Conservation (phyloP, 2,797 vertebrate genomes). For the Atherinosoma microstoma region DNA sequence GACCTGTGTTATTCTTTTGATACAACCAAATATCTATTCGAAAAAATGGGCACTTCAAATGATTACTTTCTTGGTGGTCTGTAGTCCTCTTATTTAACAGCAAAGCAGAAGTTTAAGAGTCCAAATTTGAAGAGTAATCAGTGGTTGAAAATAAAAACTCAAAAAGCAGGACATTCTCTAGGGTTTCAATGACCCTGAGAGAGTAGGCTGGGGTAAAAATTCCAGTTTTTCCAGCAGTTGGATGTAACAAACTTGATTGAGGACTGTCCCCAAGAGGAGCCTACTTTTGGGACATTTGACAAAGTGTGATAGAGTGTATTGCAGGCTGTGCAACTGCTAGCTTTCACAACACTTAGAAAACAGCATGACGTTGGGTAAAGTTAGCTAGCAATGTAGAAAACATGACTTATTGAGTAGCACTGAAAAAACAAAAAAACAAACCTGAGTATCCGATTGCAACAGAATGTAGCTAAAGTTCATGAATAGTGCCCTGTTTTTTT, state of each 20-base stretch:
- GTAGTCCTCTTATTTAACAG: background rate
- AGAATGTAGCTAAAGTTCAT: conserved; percentile 8
- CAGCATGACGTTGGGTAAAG: conserved; percentile 7
- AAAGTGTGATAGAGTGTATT: conserved; percentile 53
- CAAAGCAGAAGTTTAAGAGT: too few species aligned
- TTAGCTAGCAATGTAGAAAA: background rate
- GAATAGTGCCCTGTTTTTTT: background rate
- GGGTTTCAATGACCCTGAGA: conserved; percentile 16
- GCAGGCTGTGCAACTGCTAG: conserved; percentile 16
- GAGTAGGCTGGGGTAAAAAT: conserved; percentile 17
- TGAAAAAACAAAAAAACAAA: conserved; percentile 13
- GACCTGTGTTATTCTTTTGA: background rate
- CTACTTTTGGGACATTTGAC: conserved; percentile 54
- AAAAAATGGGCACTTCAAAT: background rate
- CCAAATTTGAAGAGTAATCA: background rate
- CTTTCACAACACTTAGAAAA: conserved; percentile 42
- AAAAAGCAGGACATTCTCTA: background rate
- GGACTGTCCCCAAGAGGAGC: conserved; percentile 58
- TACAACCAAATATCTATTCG: background rate
- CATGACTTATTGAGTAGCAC: background rate
- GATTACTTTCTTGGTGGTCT: background rate
- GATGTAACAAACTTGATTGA: conserved; percentile 52
- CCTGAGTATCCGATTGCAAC: background rate
- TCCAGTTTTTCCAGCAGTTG: conserved; percentile 36
- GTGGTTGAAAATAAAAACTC: background rate